Evolutionary conservation across 2,888 invertebrate genomes (phyloP).

Genomic region (Nephrotoma flavescens): DNA sequence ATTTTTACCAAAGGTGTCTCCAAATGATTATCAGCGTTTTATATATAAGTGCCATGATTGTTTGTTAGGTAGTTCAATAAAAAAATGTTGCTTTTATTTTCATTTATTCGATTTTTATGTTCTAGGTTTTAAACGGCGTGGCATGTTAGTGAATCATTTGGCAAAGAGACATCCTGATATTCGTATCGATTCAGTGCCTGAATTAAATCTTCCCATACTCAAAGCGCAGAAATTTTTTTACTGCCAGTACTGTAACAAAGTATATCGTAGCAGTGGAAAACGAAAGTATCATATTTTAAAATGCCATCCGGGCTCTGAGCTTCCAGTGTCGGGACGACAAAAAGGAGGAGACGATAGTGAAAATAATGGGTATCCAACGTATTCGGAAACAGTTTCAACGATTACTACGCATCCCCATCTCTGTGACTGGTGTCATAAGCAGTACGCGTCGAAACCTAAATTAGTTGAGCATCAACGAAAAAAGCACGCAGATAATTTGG

Average conservation of each 20-base stretch:
- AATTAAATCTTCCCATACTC: conserved; percentile 62
- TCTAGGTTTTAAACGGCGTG: conserved; percentile 57
- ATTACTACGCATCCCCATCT: conserved; percentile 53
- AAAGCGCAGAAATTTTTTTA: conserved; percentile 64
- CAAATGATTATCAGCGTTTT: conserved; percentile 54
- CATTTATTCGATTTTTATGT: background rate
- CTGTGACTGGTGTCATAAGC: conserved; percentile 71
- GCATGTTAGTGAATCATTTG: conserved; percentile 74
- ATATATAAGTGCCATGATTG: conserved; percentile 65
- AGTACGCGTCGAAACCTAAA: conserved; percentile 69
- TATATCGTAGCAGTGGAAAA: conserved; percentile 74
- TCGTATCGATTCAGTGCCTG: conserved; percentile 48
- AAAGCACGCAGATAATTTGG: conserved; percentile 35
- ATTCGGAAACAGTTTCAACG: conserved; percentile 55
- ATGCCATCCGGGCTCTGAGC: conserved; percentile 56
- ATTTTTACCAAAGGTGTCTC: conserved; percentile 17
- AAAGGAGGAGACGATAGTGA: conserved; percentile 14
- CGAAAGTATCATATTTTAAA: conserved; percentile 67
- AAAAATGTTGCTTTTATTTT: background rate
- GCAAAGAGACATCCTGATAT: conserved; percentile 60
- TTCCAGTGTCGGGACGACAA: conserved; percentile 33
- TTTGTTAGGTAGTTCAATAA: conserved; percentile 33
- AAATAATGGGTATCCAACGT: conserved; percentile 36
- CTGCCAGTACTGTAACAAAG: conserved; percentile 72
- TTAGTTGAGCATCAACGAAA: conserved; percentile 53